Evolutionary conservation across 2,113 vertebrate species (phyloP), one percentile per base, ranked within the genome.

Genomic region (Odontophorus gujanensis): DNA sequence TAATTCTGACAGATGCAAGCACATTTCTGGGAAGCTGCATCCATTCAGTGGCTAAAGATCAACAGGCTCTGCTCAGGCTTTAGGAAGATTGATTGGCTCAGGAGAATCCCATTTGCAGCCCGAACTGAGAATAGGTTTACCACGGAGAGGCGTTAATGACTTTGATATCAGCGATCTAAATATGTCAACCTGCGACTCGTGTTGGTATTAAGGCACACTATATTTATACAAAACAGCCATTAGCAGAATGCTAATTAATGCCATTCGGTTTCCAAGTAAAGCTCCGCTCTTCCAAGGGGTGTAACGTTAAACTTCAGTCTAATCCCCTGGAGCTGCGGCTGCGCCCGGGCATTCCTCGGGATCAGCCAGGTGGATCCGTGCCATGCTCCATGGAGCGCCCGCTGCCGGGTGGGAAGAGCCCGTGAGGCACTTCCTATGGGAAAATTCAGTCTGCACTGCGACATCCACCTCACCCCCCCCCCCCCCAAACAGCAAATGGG

Each of bases 11-110:
- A 93, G 98, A 98, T 96, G 96, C 97, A 93, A 97, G 97, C 96
- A 96, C 97, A 98, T 98, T 98, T 98, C 97, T 97, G 97, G 97
- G 97, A 97, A 96, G 97, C 96, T 83, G n/a, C 74, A 95, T 90
- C 96, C 96, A 18, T 89, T 80, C 68, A 87, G 97, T 93, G 96
- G 97, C 96, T 53, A n/a, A 74, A 81, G 96, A 94, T 96, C 97
- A 95, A 76, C 94, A 78, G 97, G 97, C 97, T 91, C 92, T 43
- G 95, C 97, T 93, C 94, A 89, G 97, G 98, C 98, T 96, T 96
- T 96, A 95, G 98, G 93, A 85, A 97, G 96, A 97, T 96, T 79
- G 97, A 98, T 98, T 73, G 97, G 95, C 96, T 95, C 80, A 2
- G 62, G 97, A 97, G 95, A 98, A 96, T 90, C 83, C 95, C 96